Evolutionary conservation across 1,140 invertebrate species (phyloP), one percentile per base, ranked within the genome.

Genomic region (Aphaenogaster ashmeadi): DNA sequence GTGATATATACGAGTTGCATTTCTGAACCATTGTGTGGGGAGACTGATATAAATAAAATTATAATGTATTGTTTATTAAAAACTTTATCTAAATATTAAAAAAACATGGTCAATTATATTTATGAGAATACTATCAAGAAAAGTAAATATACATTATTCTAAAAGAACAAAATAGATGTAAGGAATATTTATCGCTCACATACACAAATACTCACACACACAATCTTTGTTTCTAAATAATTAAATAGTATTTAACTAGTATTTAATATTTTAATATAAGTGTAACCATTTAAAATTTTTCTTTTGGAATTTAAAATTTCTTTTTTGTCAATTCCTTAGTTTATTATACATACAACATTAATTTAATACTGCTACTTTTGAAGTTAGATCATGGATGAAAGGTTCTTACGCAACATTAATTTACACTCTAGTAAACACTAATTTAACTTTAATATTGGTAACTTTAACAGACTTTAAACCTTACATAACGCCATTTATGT

Each of bases 381-480:
- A 56, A 27, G 74, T 77, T 77, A 41, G n/a, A 60, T 13, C 9
- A 41, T n/a, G 54, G 15, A 74, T 74, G n/a, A 74, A 77, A 60
- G 5, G 13, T 77, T 77, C 38, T 77, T 77, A 4, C 33, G 18
- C 38, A 60, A 77, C 11, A 77, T 77, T 77, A 38, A 36, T 18
- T 77, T 38, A 60, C 38, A 60, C 52, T 77, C 15, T 21, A 77
- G 54, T 44, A 38, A 77, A 77, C 33, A 77, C 2, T 4, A 77
- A 77, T 77, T 41, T 77, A 77, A 77, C 54, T 44, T 60, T 77
- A 36, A 56, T 56, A 27, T 44, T 36, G 21, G 6, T 52, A 60
- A 77, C 21, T 77, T 77, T 77, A 77, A 3, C 38, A 13, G 74
- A 60, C 15, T 77, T 75, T 60, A 60, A 77, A 77, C 4, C 0